Base-by-base conservation (phyloP, 2,113 vertebrate genomes). In the Ailuropoda melanoleuca region DNA sequence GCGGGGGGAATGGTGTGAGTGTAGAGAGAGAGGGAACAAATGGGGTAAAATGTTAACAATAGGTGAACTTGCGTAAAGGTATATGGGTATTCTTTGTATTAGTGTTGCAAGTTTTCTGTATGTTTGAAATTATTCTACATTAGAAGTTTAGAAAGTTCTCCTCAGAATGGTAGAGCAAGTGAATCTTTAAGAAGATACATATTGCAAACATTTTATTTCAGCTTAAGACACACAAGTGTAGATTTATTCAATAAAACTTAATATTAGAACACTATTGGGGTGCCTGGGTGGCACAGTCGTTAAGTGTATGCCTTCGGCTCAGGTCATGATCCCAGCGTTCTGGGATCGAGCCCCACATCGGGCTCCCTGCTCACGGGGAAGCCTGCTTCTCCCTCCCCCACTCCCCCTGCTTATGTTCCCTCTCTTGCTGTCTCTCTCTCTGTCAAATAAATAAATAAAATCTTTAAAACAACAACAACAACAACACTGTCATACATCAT, bases 71-170 rank as follows among this genome's bases (percentile, higher is more conserved):
- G 26, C 53, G 15, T 56, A 72, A 92, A 74, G 13, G 43, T 39
- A 29, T 17, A 24, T 37, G 48, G 58, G n/a, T 77, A 53, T 70
- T 93, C 62, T 93, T 77, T 24, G 55, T 34, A 62, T 12, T 58
- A 53, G 39, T 81, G 60, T 68, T 66, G 6, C 18, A 93, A 91
- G 31, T 78, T 55, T 72, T 26, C 37, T 62, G 4, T 12, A 92
- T 89, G 68, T 85, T 39, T 95, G 6, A 78, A 84, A 89, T 85
- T 75, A 85, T 66, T 93, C 26, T n/a, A 96, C 26, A 66, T 85
- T 82, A 43, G n/a, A 88, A 46, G 4, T 48, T 84, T 62, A 17
- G 19, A 56, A 74, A 91, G 37, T 60, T 77, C 39, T 66, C 31
- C 50, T 72, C 75, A 46, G 78, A 95, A 86, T 31, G 50, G 17